These are phyloP conservation scores for Ophion slaviceki DNA, from an alignment of 2,888 invertebrate species.

Conservation along the genomic window DNA sequence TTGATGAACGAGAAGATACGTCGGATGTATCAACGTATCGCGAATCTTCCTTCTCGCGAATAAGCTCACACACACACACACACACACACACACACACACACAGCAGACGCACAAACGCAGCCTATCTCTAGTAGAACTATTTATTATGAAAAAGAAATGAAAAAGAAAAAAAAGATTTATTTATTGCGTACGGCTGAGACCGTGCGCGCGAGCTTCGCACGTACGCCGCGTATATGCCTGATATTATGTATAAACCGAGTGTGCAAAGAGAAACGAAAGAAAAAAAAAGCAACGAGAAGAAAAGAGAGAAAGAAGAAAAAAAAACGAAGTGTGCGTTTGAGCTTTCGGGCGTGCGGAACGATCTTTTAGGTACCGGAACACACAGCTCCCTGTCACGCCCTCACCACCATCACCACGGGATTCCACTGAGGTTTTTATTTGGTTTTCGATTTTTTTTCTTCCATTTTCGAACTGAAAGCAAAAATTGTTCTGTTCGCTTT, in stretches of 20 bases:
- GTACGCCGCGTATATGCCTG: constrained; percentile 57
- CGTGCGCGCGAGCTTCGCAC: constrained; percentile 37
- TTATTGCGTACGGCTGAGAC: constrained; percentile 61
- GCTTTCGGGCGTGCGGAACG: constrained; percentile 59
- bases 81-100: no score
- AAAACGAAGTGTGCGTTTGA: constrained; percentile 19
- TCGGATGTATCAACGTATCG: constrained; percentile 22
- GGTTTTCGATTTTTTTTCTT: no score
- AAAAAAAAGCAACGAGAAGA: not conserved
- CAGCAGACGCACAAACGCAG: constrained; percentile 1
- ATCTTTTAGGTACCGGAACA: constrained; percentile 59
- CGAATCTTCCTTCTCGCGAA: constrained; percentile 48
- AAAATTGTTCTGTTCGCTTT: constrained; percentile 15
- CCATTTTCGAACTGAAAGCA: not conserved
- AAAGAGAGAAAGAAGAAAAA: not conserved
- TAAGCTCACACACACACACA: constrained; percentile 7
- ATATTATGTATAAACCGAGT: constrained; percentile 29
- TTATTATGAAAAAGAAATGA: constrained; percentile 46
- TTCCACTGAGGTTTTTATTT: no score
- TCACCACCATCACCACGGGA: not conserved
- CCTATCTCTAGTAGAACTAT: constrained; percentile 57
- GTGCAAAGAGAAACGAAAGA: constrained; percentile 5
- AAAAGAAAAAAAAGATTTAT: constrained; percentile 59
- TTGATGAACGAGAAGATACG: constrained; percentile 33
- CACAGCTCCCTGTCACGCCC: constrained; percentile 8